Base-by-base conservation (phyloP, 1,140 invertebrate species). In the Proales similis region DNA sequence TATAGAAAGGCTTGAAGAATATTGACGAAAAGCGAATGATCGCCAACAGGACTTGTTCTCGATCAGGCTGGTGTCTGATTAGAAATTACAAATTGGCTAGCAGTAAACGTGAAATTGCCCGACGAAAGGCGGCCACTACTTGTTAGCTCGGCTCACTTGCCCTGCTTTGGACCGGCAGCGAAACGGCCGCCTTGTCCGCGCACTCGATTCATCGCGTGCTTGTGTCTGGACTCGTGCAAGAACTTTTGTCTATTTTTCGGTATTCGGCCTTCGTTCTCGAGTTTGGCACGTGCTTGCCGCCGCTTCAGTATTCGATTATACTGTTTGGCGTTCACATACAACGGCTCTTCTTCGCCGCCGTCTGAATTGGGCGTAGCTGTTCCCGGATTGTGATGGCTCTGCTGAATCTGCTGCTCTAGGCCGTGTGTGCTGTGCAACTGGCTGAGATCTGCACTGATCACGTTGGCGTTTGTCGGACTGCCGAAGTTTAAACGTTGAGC, bases 241-340 rank as follows among this genome's bases (percentile, higher is more conserved):
- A 97, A 98, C 89, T 96, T 97, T 85, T 92, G 29, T 77, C 93
- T 81, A 73, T 92, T 87, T 76, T 96, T 96, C 20, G 92, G 90
- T 74, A 98, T 95, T 76, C 91, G 87, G 24, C 90, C 90, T 14
- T 66, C 47, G 20, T 70, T 70, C 64, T 75, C 72, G 3, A 77
- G 65, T 65, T 74, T 76, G 3, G 74, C 73, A 49, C 75, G 48
- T 0, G 74, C 73, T 38, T 70, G 69, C 22, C 75, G 60, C 22
- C 75, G 61, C 63, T 76, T 77, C 27, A 77, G 64, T 62, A 77
- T 77, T 17, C 75, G 53, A 53, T 76, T 70, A 63, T 77, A 77
- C 63, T 98, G 94, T 72, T 93, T 92, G n/a, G 91, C 91, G 80
- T 97, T 98, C 0, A 98, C 94, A 76, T 96, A 98, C 5, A 97